These are phyloP conservation scores for Sclerodermus sp. DNA, from an alignment of 2,888 invertebrate genomes.

Conservation along the genomic window DNA sequence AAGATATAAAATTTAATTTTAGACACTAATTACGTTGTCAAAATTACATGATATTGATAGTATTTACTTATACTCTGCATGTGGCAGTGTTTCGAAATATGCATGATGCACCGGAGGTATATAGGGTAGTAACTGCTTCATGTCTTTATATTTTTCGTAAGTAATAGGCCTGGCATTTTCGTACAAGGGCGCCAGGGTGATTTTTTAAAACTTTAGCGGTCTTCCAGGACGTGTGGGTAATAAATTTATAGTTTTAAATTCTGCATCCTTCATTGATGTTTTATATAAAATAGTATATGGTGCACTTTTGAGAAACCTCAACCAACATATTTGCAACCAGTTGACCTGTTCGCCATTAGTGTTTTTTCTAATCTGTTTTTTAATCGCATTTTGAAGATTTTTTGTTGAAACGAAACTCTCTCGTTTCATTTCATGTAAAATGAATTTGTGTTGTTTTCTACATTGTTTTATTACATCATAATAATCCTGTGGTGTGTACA, in stretches of 20 bases:
- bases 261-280: slow-evolving; percentile 5
- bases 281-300: not conserved
- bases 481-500: slow-evolving; percentile 18
- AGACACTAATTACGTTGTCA: slow-evolving; percentile 6
- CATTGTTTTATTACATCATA: slow-evolving; percentile 18
- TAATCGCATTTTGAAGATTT: slow-evolving; percentile 14
- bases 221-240: slow-evolving; percentile 14
- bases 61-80: slow-evolving; percentile 15
- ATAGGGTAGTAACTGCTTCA: slow-evolving; percentile 16
- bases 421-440: slow-evolving; percentile 15
- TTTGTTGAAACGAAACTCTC: slow-evolving; percentile 16
- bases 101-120: slow-evolving; percentile 14
- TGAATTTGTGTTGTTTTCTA: slow-evolving; percentile 14
- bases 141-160: slow-evolving; percentile 18
- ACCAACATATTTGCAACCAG: slow-evolving; percentile 11
- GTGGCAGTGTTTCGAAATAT: slow-evolving; percentile 13
- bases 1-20: slow-evolving; percentile 8
- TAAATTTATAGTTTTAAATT: slow-evolving; percentile 11
- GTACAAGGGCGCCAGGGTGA: slow-evolving; percentile 13
- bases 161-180: slow-evolving; percentile 12
- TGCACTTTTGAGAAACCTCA: slow-evolving; percentile 5
- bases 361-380: slow-evolving; percentile 14
- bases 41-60: slow-evolving; percentile 10
- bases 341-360: slow-evolving; percentile 16
- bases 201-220: slow-evolving; percentile 19